phyloP scores from a whole-genome alignment of 1,140 invertebrate species.

The Holcopasites calliopsidis region DNA sequence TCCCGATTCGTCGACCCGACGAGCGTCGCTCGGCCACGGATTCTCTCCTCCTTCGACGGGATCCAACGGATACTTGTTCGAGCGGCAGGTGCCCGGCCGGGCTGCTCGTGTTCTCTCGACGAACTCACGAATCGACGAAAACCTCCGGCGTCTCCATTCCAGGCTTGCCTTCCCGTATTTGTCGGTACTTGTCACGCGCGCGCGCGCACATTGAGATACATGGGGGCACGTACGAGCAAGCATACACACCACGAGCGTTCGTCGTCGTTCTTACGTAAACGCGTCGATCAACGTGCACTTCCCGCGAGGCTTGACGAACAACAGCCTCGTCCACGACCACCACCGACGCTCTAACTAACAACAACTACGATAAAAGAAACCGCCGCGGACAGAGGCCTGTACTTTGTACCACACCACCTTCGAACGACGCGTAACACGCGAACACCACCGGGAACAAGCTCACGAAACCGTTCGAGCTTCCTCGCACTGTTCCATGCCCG shows the following conservation, averaged over 20 bases:
- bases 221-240: constrained; percentile 23
- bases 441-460: constrained; percentile 22
- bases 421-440: background rate
- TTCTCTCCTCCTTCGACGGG: background rate
- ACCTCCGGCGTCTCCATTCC: constrained; percentile 43
- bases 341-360: constrained; percentile 45
- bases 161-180: constrained; percentile 31
- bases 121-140: constrained; percentile 50
- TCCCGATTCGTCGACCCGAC: constrained; percentile 13
- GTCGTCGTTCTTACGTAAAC: constrained; percentile 61
- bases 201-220: constrained; percentile 53
- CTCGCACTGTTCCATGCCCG: constrained; percentile 11
- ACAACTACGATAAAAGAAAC: constrained; percentile 8
- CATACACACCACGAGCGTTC: constrained; percentile 30
- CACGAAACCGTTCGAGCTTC: background rate
- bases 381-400: too few relatives aligned
- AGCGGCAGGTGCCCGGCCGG: background rate
- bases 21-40: background rate
- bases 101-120: constrained; percentile 13
- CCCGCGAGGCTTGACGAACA: background rate
- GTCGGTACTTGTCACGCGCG: constrained; percentile 45
- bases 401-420: constrained; percentile 8
- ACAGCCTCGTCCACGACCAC: constrained; percentile 10
- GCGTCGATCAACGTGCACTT: constrained; percentile 41
- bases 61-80: background rate